phyloP scores from a whole-genome alignment of 2,113 vertebrate genomes.

The Lophotis ruficrista region DNA sequence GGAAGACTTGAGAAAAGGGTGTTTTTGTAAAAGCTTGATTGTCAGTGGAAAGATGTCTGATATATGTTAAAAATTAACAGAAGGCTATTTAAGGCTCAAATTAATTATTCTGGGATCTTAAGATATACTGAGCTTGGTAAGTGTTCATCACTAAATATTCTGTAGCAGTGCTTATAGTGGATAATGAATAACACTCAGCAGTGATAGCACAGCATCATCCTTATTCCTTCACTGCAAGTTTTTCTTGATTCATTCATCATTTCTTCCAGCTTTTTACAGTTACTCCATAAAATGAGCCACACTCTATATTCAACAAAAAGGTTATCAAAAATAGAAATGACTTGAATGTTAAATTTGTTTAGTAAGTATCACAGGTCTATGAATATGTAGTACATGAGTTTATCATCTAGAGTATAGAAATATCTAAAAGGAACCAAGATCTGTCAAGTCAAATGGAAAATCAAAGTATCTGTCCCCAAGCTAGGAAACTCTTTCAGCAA shows the following conservation, averaged over 20 bases:
- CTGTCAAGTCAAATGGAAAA: background rate
- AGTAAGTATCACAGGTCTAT: background rate
- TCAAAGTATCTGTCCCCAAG: background rate
- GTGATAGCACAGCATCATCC: slow-evolving; percentile 27
- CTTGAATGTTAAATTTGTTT: slow-evolving; percentile 46
- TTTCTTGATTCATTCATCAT: slow-evolving; percentile 36
- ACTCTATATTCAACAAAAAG: slow-evolving; percentile 11
- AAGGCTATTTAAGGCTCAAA: slow-evolving; percentile 11
- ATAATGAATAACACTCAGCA: slow-evolving; percentile 47
- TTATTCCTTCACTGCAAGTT: slow-evolving; percentile 21
- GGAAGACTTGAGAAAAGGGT: background rate
- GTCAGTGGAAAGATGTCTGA: background rate
- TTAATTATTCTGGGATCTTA: slow-evolving; percentile 28
- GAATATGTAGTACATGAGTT: background rate
- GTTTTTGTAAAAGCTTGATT: background rate
- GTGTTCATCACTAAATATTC: slow-evolving; percentile 40
- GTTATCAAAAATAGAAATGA: slow-evolving; percentile 27
- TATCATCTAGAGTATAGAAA: background rate
- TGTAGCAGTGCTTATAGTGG: slow-evolving; percentile 13
- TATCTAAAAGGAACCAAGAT: background rate
- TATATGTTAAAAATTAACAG: slow-evolving; percentile 26
- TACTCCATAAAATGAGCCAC: slow-evolving; percentile 33
- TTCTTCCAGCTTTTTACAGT: slow-evolving; percentile 26
- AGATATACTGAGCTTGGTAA: slow-evolving; percentile 16
- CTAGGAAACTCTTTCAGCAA: background rate